phyloP scores from a whole-genome alignment of 2,888 invertebrate species.

The Pseudanteris insignis region DNA sequence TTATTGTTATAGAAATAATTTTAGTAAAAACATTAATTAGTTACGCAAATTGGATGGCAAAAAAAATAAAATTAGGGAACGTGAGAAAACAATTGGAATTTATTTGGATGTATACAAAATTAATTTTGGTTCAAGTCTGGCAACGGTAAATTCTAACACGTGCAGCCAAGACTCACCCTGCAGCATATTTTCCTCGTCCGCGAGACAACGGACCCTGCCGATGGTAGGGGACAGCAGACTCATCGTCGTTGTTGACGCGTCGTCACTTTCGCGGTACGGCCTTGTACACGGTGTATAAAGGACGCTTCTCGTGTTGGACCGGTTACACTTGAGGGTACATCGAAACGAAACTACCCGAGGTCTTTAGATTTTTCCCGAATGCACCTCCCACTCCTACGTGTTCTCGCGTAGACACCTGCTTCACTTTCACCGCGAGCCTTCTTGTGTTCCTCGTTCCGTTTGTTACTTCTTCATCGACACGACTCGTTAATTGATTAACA shows the following conservation, averaged over 20 bases:
- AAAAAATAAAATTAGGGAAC: too few species aligned
- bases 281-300: constrained; percentile 35
- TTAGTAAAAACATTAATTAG: too few species aligned
- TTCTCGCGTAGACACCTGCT: constrained; percentile 23
- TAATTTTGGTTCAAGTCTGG: too few species aligned
- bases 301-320: constrained; percentile 28
- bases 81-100: too few species aligned
- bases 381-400: background rate
- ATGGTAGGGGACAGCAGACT: constrained; percentile 60
- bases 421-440: constrained; percentile 28
- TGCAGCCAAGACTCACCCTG: constrained; percentile 59
- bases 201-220: constrained; percentile 57
- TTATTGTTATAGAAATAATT: too few species aligned
- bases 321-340: constrained; percentile 31
- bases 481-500: too few species aligned
- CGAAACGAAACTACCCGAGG: constrained; percentile 15
- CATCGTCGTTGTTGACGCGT: constrained; percentile 49
- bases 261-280: constrained; percentile 36
- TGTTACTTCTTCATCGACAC: too few species aligned
- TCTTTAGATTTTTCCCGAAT: constrained; percentile 25
- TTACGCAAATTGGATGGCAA: too few species aligned
- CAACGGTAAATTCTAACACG: too few species aligned
- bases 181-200: constrained; percentile 66
- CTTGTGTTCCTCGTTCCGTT: background rate
- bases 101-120: too few species aligned